phyloP scores from a whole-genome alignment of 2,797 vertebrate species.

The Synaphobranchus kaupii region DNA sequence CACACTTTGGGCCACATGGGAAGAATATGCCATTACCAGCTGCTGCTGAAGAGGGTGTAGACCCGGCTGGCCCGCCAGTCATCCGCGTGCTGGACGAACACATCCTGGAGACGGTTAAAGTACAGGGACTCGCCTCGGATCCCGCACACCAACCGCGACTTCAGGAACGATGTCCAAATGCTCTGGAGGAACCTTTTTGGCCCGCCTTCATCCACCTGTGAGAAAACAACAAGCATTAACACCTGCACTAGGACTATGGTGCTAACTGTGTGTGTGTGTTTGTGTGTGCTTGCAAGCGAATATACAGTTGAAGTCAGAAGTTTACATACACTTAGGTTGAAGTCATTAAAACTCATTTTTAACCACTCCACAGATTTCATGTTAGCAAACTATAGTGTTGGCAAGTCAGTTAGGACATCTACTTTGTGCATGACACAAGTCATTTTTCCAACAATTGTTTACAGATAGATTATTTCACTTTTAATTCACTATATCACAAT shows the following conservation, averaged over 20 bases:
- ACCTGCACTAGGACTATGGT: neutral
- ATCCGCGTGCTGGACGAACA: conserved; percentile 60
- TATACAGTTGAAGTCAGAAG: no score
- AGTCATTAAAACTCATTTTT: no score
- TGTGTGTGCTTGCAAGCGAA: neutral
- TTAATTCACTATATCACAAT: no score
- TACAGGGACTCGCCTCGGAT: conserved; percentile 69
- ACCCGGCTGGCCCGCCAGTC: conserved; percentile 65
- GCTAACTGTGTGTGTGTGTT: neutral
- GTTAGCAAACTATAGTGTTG: no score
- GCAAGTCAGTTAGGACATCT: no score
- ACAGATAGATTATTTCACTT: no score
- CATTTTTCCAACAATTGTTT: no score
- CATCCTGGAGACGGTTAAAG: conserved; percentile 74
- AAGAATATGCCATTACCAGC: conserved; percentile 66
- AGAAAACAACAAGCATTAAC: conserved; percentile 17
- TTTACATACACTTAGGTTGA: no score
- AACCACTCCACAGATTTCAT: no score
- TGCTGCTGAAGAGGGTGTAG: conserved; percentile 77
- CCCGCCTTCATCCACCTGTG: conserved; percentile 74
- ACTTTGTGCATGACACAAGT: no score
- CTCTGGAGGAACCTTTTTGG: conserved; percentile 72
- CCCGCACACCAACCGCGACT: conserved; percentile 75
- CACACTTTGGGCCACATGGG: neutral
- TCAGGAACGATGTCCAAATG: conserved; percentile 77